phyloP scores from a whole-genome alignment of 1,140 invertebrate genomes.

The Drosophila teissieri region DNA sequence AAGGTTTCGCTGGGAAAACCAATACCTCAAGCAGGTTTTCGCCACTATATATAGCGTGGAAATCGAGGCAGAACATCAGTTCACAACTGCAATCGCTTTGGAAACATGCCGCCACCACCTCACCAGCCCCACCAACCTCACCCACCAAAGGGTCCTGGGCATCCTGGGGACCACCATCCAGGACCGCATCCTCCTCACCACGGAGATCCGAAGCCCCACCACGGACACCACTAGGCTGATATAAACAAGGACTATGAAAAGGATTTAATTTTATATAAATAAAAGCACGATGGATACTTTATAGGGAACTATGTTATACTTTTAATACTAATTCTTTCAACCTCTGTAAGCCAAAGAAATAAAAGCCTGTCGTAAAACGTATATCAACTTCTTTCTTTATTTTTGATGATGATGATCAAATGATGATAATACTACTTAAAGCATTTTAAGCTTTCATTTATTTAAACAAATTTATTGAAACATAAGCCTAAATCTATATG shows the following conservation, averaged over 20 bases:
- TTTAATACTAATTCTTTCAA: no score
- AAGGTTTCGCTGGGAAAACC: constrained; percentile 18
- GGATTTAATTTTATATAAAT: neutral
- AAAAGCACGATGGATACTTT: no score
- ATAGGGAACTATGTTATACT: no score
- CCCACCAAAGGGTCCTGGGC: constrained; percentile 31
- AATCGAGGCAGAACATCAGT: constrained; percentile 14
- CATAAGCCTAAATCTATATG: no score
- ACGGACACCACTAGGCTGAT: constrained; percentile 13
- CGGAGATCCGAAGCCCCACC: constrained; percentile 17
- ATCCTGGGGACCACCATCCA: constrained; percentile 40
- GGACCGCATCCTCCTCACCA: constrained; percentile 29
- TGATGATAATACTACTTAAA: no score
- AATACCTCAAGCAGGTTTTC: neutral
- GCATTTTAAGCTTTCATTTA: no score
- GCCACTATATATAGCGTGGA: constrained; percentile 19
- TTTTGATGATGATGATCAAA: no score
- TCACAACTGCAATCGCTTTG: neutral
- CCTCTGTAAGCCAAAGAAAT: neutral
- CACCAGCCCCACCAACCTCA: constrained; percentile 27
- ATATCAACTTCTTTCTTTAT: no score
- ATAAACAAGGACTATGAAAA: neutral
- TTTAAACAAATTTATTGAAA: no score
- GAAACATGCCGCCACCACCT: constrained; percentile 39
- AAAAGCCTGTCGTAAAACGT: neutral